Conservation (phyloP, 2,113 vertebrate species). For the Oenanthe melanoleuca region DNA sequence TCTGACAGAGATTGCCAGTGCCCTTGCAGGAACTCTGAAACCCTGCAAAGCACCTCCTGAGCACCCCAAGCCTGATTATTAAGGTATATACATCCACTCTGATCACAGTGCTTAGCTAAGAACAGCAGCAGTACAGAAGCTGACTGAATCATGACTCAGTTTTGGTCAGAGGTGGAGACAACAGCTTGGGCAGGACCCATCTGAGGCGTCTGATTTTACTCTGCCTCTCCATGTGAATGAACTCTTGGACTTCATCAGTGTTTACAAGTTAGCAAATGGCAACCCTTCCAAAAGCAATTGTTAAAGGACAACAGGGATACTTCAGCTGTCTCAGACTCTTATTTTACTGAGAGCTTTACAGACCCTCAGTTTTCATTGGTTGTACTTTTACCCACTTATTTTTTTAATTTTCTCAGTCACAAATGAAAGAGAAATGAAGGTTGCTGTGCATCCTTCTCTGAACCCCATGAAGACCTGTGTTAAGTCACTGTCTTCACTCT, state of each 20-base stretch:
- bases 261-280: background rate
- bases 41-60: background rate
- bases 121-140: background rate
- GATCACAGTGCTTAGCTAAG: background rate
- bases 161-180: background rate
- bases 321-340: background rate
- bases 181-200: background rate
- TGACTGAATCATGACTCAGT: background rate
- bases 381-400: background rate
- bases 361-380: background rate
- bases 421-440: background rate
- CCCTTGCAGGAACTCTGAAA: background rate
- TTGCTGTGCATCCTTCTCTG: background rate
- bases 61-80: background rate
- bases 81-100: background rate
- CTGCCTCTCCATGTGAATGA: background rate
- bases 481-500: background rate
- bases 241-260: background rate
- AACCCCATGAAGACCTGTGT: background rate
- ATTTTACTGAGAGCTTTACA: background rate
- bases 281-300: background rate
- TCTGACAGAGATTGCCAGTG: background rate
- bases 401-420: background rate
- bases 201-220: conserved; percentile 5
- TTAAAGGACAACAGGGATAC: background rate